A percentile compares a stretch with the other conserved stretches of the same genome.
phyloP scores from a whole-genome alignment of 2,113 vertebrate species.

The Channa maculata region DNA sequence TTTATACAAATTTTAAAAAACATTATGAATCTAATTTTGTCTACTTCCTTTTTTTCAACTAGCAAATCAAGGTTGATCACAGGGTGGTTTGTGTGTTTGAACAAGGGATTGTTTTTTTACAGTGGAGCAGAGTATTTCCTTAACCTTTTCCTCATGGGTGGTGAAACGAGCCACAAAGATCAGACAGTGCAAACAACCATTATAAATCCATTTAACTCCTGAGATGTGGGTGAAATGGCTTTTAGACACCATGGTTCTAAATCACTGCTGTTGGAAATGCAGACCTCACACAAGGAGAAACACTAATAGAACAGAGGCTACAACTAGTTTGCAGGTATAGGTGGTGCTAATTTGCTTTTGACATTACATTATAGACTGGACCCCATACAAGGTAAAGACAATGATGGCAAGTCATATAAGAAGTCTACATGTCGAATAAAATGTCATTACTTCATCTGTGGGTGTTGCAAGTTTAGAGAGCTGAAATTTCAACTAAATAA shows the following conservation, averaged over 20 bases:
- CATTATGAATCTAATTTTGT: neutral
- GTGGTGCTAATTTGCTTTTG: constrained; percentile 11
- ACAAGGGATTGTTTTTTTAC: neutral
- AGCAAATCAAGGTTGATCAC: neutral
- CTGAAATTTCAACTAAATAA: constrained; percentile 34
- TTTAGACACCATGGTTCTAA: constrained; percentile 39
- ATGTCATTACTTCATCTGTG: neutral
- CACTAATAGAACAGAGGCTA: neutral
- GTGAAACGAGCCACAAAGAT: constrained; percentile 47
- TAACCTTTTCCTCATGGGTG: constrained; percentile 50
- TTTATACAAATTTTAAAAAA: neutral
- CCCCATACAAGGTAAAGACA: constrained; percentile 18
- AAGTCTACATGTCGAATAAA: constrained; percentile 13
- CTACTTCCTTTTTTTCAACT: neutral
- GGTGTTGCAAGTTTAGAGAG: neutral
- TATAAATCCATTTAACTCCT: constrained; percentile 65
- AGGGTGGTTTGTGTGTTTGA: no score
- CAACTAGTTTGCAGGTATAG: neutral
- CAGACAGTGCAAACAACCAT: constrained; percentile 63
- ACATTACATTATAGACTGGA: constrained; percentile 7
- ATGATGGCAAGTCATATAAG: neutral
- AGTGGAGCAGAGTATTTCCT: constrained; percentile 47
- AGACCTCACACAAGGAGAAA: constrained; percentile 18
- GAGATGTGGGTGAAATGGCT: constrained; percentile 42
- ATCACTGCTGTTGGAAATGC: constrained; percentile 1